Evolutionary conservation across 2,797 vertebrate species (phyloP), one percentile per base, ranked within the genome.

Genomic region (Periophthalmus magnuspinnatus): DNA sequence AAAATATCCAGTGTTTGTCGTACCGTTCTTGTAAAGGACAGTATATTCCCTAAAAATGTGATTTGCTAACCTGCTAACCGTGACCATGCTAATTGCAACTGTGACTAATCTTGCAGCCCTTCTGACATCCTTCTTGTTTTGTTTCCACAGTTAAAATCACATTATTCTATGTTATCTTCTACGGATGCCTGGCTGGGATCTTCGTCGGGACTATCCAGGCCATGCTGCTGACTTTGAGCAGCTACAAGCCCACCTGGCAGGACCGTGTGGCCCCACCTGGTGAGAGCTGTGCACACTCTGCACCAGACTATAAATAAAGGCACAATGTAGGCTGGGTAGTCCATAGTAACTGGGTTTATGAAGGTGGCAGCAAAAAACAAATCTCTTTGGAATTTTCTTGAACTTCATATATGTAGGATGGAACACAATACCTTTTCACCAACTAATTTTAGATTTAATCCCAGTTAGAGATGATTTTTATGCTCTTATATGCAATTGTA

Each of bases 141-240:
- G 64, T 14, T 38, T n/a, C 45, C 83, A 61, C 94, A 99, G 98
- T 95, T 84, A 99, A 99, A 89, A 98, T 99, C 76, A 69, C 95
- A 0, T 60, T 95, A 17, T 99, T 99, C 93, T 99, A 99, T 65
- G 10, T 97, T 50, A 82, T 99, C 72, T 99, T 99, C 91, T 99
- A 98, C 0, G 95, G 96, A 24, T 96, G 92, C 87, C 92, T 99
- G 90, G 96, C 96, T 0, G 98, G 95, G 54, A 94, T 99, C 89
- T 99, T 99, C 90, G 92, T 99, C 0, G 98, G 97, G 68, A 99
- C 98, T 92, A 98, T 99, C 87, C 96, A 99, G 68, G 95, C 96
- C 73, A 69, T 99, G 93, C 90, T 99, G 75, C 94, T 98, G 64
- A 99, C 98, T 32, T 86, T 99, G 83, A 97, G 94, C 58, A 89